phyloP scores from a whole-genome alignment of 2,797 vertebrate genomes.

The Ciconia nigra region DNA sequence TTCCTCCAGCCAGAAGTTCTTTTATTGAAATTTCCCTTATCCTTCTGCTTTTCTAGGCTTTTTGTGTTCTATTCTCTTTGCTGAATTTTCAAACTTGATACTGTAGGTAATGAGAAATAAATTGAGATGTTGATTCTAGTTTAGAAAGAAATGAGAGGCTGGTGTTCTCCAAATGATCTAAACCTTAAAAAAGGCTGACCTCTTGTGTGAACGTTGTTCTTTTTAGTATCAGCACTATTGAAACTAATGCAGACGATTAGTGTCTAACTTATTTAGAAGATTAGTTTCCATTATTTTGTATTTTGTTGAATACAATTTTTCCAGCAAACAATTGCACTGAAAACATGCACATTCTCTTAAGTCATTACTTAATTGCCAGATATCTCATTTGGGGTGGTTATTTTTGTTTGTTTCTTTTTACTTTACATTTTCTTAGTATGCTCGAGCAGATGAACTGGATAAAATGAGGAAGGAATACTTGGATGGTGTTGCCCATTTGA shows the following conservation, averaged over 20 bases:
- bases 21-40: not conserved
- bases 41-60: not conserved
- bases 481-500: constrained; percentile 84
- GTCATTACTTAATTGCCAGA: not conserved
- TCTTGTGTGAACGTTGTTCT: not conserved
- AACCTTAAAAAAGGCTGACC: not conserved
- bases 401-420: not conserved
- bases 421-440: constrained; percentile 80
- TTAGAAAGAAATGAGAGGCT: not conserved
- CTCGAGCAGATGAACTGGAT: constrained; percentile 91
- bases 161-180: not conserved
- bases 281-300: not conserved
- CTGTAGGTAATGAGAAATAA: not conserved
- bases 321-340: not conserved
- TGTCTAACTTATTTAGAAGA: not conserved
- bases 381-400: not conserved
- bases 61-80: not conserved
- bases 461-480: constrained; percentile 89
- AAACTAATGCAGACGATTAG: not conserved
- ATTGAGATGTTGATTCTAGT: not conserved
- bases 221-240: not conserved
- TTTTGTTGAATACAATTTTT: not conserved
- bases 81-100: not conserved
- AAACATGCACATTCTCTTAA: not conserved
- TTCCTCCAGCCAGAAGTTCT: not conserved